Evolutionary conservation across 2,113 vertebrate genomes (phyloP), one percentile per base, ranked within the genome.

Genomic region (Laticauda laticaudata): DNA sequence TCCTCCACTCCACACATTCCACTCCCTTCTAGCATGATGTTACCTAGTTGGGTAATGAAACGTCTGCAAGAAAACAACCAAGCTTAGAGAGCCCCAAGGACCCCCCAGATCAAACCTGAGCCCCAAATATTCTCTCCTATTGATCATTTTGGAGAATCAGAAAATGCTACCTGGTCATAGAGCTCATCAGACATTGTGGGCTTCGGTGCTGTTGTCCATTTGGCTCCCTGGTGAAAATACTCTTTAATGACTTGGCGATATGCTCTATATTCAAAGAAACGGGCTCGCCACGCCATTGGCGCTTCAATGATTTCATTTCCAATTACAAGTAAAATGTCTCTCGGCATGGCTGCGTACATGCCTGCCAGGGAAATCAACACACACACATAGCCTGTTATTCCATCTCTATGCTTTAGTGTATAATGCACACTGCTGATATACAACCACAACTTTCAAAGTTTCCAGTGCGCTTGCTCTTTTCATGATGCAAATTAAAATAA

Each of bases 241-340:
- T 99, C 99, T 96, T 99, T 99, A 96, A 99, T 99, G 95, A 99
- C 96, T 39, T 97, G 98, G 59, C 99, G 98, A 29, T 99, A 99
- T 0, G 99, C 99, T 29, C 99, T 97, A 95, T 99, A 99, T 96
- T 99, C 99, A 92, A 99, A 99, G 98, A 99, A 99, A 0, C 99
- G 99, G 93, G 99, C 95, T 39, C 99, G 98, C 99, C 99, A 99
- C 0, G 99, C 99, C 99, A 99, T 99, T 0, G 99, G 99, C 0
- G 99, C 99, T 97, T 99, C 99, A 1, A 99, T 99, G 69, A 99
- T 99, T 97, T 99, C 99, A 88, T 99, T 99, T 39, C 99, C 99
- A 94, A 99, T 98, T 34, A 99, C 99, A 55, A 99, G 92, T 10
- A 99, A 97, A 96, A 99, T 99, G 97, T 99, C 99, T 96, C 99